These are phyloP conservation scores for Xestia xanthographa DNA, from an alignment of 2,888 invertebrate species.

Conservation along the genomic window DNA sequence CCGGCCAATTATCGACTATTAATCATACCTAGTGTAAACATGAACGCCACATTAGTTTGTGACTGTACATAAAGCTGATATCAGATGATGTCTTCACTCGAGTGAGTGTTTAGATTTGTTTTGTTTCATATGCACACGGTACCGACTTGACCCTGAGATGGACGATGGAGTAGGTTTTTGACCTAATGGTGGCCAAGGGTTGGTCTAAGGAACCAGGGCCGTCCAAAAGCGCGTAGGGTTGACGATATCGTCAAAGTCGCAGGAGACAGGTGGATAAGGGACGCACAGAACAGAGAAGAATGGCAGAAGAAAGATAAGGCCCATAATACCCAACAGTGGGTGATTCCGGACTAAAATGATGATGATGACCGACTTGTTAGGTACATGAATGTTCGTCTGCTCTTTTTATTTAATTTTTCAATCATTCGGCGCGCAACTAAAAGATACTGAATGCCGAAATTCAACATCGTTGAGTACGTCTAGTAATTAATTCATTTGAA, in stretches of 20 bases:
- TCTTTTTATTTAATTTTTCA: not conserved
- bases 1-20: constrained; percentile 73
- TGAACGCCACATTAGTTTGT: constrained; percentile 50
- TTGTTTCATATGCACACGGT: not conserved
- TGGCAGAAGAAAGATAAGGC: no score
- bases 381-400: not conserved
- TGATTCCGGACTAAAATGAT: no score
- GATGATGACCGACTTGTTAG: not conserved
- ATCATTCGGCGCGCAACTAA: not conserved
- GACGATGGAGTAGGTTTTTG: no score
- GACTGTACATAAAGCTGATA: constrained; percentile 26
- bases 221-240: no score
- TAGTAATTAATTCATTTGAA: not conserved
- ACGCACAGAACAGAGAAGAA: no score
- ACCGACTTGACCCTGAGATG: not conserved
- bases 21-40: constrained; percentile 71
- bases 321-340: no score
- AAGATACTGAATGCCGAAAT: not conserved
- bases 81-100: not conserved
- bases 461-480: not conserved
- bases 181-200: no score
- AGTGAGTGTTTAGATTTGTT: not conserved
- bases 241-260: no score
- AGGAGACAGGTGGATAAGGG: no score
- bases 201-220: no score